Percentiles rank a stretch among this genome's conserved stretches.
Conservation (phyloP, 2,797 vertebrate genomes). For the Anas bernieri region DNA sequence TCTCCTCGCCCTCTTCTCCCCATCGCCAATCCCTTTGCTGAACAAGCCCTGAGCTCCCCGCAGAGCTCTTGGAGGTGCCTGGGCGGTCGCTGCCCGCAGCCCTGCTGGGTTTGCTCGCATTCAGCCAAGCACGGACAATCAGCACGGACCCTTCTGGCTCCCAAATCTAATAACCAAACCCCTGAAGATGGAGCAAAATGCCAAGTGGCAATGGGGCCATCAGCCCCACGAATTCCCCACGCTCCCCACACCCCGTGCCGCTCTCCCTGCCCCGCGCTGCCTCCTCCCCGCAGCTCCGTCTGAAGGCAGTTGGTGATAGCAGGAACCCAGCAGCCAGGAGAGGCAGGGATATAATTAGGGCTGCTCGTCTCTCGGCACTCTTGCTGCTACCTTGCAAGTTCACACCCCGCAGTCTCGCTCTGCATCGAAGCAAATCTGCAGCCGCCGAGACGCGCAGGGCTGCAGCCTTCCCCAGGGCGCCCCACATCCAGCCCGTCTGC, state of each 20-base stretch:
- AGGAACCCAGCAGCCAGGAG: conserved; percentile 9
- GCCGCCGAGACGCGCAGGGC: fast-evolving
- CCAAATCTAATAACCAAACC: fast-evolving
- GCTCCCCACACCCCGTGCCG: no score
- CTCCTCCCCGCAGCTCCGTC: neutral
- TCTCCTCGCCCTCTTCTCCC: neutral
- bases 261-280: neutral
- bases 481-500: no score
- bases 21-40: neutral
- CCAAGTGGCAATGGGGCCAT: neutral
- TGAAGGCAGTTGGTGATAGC: neutral
- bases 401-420: conserved; percentile 43
- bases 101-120: neutral
- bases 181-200: neutral
- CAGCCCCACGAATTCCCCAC: no score
- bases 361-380: neutral
- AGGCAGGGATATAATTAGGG: conserved; percentile 4
- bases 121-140: neutral
- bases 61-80: neutral
- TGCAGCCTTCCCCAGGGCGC: neutral
- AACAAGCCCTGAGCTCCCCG: neutral
- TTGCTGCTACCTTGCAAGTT: conserved; percentile 28
- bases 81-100: neutral
- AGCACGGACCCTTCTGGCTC: neutral
- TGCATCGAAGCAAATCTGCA: neutral